phyloP scores from a whole-genome alignment of 37 sponge, comb jelly and placozoan species.

The Eunapius fragilis region DNA sequence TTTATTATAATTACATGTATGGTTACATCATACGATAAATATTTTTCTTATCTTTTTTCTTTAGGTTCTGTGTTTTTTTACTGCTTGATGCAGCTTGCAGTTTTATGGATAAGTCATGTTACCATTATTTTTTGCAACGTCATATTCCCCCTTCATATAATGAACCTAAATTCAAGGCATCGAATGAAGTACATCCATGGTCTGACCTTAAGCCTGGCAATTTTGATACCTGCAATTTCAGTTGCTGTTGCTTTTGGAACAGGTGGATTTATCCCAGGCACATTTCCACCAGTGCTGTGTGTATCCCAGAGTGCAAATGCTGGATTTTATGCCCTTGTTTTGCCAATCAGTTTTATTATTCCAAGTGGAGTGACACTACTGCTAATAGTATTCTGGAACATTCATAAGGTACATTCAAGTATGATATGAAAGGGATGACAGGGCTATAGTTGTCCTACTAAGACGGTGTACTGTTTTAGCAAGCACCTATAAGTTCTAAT shows the following conservation, averaged over 20 bases:
- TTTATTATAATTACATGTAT: too few species aligned
- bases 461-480: too few species aligned
- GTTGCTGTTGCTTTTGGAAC: neutral
- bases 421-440: neutral
- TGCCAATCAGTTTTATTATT: conserved; percentile 27
- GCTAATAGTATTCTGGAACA: conserved; percentile 32
- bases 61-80: neutral
- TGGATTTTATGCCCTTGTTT: conserved; percentile 30
- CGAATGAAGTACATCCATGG: neutral
- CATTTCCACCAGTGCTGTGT: conserved; percentile 47
- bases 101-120: neutral
- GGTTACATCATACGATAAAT: neutral
- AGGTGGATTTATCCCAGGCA: conserved; percentile 11
- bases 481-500: too few species aligned
- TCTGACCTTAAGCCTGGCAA: neutral
- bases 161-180: neutral
- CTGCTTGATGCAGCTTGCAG: neutral
- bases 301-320: neutral
- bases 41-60: neutral
- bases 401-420: conserved; percentile 25
- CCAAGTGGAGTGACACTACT: conserved; percentile 29
- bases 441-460: too few species aligned
- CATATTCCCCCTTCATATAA: neutral
- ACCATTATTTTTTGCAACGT: neutral
- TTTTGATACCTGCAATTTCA: neutral